phyloP scores from a whole-genome alignment of 2,797 vertebrate species.

The Catostomus latipinnis region DNA sequence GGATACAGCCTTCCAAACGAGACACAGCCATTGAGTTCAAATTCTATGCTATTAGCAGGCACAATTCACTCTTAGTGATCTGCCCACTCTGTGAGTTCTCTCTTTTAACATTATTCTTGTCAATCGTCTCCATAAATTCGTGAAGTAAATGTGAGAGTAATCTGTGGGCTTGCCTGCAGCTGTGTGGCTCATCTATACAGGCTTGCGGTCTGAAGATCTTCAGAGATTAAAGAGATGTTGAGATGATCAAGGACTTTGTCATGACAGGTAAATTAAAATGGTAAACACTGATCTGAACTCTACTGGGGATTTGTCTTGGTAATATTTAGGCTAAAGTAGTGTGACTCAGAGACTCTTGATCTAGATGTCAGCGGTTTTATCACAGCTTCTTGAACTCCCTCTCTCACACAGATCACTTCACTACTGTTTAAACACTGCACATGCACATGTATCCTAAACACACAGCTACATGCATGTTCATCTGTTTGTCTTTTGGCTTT shows the following conservation, averaged over 20 bases:
- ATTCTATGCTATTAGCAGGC: no score
- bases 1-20: no score
- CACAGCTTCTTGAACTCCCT: background rate
- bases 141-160: constrained; percentile 29
- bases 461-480: background rate
- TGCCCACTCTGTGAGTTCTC: no score
- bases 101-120: background rate
- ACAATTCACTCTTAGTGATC: no score
- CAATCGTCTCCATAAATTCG: constrained; percentile 21
- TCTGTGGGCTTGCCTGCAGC: constrained; percentile 23
- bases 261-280: constrained; percentile 10
- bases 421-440: constrained; percentile 10
- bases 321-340: background rate
- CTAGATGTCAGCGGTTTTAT: background rate
- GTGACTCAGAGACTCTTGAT: background rate
- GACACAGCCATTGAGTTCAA: no score
- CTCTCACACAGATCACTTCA: constrained; percentile 14
- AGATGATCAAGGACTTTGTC: constrained; percentile 3
- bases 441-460: background rate
- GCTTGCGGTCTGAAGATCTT: constrained; percentile 8
- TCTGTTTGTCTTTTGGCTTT: constrained; percentile 19
- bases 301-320: background rate
- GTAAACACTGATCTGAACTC: background rate
- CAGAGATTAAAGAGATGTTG: constrained; percentile 19
- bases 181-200: background rate